These are phyloP conservation scores for Tamandua tetradactyla DNA, from an alignment of 2,797 vertebrate genomes.

Conservation along the genomic window DNA sequence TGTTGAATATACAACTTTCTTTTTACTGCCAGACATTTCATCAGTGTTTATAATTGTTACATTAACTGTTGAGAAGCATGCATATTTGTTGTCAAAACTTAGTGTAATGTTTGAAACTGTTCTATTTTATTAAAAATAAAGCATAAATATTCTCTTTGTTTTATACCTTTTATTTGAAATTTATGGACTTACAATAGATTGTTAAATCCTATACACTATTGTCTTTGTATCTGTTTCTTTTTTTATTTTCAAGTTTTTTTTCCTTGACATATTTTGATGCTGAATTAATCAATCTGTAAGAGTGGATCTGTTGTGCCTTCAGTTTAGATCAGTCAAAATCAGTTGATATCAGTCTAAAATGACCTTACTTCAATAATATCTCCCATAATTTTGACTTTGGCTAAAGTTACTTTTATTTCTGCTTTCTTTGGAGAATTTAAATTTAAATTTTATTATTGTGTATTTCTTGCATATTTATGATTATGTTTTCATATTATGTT, in stretches of 20 bases:
- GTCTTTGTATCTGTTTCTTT: slow-evolving; percentile 1
- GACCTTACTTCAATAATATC: background rate
- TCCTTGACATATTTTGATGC: background rate
- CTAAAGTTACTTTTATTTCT: background rate
- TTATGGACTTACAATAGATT: background rate
- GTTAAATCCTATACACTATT: slow-evolving; percentile 3
- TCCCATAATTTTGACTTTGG: background rate
- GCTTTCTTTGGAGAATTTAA: background rate
- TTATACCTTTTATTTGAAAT: slow-evolving; percentile 27
- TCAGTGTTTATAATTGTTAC: background rate
- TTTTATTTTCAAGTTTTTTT: background rate
- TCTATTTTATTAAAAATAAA: slow-evolving; percentile 1
- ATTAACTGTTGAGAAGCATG: background rate
- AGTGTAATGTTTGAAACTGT: background rate
- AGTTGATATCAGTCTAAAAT: slow-evolving; percentile 2
- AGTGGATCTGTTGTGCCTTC: background rate
- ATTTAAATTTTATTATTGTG: background rate
- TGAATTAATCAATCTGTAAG: background rate
- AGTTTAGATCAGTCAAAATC: slow-evolving; percentile 17
- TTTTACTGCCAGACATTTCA: slow-evolving; percentile 21
- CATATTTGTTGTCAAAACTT: background rate
- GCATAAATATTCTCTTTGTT: background rate
- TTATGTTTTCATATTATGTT: background rate
- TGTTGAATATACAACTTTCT: background rate
- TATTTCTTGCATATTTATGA: slow-evolving; percentile 5